These are phyloP conservation scores for Rhinolophus ferrumequinum DNA, from an alignment of 2,113 vertebrate species.

Conservation along the genomic window DNA sequence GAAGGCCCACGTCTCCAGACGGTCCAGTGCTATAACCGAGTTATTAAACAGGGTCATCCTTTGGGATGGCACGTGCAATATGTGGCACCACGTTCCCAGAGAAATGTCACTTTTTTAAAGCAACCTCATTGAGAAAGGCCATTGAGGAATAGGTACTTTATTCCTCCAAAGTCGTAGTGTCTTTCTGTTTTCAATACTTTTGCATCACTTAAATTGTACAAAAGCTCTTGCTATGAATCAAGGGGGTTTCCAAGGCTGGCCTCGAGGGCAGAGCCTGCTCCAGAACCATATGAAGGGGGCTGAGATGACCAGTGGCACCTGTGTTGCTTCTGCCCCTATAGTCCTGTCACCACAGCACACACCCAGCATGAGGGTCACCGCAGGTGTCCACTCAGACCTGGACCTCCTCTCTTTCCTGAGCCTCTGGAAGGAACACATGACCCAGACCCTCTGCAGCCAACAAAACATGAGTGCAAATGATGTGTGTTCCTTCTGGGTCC, in stretches of 20 bases:
- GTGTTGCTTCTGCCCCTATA: too few species aligned
- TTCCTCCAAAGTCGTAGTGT: neutral
- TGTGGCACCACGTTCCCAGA: neutral
- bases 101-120: neutral
- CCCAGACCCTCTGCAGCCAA: neutral
- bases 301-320: neutral
- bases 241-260: neutral
- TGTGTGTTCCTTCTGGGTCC: neutral
- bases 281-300: rapidly evolving
- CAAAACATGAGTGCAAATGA: rapidly evolving
- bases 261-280: too few species aligned
- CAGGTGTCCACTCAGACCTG: rapidly evolving
- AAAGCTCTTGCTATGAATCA: rapidly evolving
- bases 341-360: too few species aligned
- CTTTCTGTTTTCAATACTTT: too few species aligned
- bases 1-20: neutral
- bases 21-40: rapidly evolving
- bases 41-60: neutral
- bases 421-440: too few species aligned
- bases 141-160: rapidly evolving
- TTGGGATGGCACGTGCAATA: rapidly evolving
- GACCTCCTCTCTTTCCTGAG: neutral
- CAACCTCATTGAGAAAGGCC: neutral
- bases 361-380: too few species aligned
- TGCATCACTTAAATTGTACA: rapidly evolving